Evolutionary conservation across 2,797 vertebrate species (phyloP).

Genomic region (Hyperoplus lanceolatus): DNA sequence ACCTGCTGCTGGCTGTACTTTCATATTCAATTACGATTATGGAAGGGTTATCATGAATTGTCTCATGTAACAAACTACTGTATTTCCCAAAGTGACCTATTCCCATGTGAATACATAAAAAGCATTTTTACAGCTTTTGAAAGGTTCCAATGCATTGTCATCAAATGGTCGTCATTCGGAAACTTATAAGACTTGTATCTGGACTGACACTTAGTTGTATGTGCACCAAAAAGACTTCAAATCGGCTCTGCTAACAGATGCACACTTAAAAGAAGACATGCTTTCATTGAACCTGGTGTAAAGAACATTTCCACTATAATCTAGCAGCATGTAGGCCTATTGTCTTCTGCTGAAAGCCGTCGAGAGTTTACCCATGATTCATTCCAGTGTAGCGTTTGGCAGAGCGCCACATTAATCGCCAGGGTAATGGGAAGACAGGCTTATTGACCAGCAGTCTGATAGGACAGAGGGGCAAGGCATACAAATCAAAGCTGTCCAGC

Average conservation of each 20-base stretch:
- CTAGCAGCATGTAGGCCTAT: background rate
- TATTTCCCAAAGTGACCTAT: background rate
- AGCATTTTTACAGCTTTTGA: background rate
- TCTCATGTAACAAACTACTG: background rate
- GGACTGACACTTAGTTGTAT: background rate
- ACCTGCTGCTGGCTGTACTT: background rate
- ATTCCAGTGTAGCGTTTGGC: slow-evolving; percentile 61
- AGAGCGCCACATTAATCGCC: slow-evolving; percentile 68
- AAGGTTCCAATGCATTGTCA: background rate
- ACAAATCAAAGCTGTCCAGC: slow-evolving; percentile 78
- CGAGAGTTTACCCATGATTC: slow-evolving; percentile 44
- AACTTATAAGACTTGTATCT: background rate
- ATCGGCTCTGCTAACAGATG: background rate
- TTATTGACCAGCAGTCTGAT: slow-evolving; percentile 76
- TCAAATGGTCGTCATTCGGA: background rate
- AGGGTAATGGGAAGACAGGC: slow-evolving; percentile 74
- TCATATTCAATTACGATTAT: background rate
- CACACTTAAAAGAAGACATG: slow-evolving; percentile 5
- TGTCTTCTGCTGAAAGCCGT: slow-evolving; percentile 24
- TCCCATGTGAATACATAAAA: background rate
- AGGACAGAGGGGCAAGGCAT: slow-evolving; percentile 71
- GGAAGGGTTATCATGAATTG: background rate
- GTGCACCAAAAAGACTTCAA: background rate
- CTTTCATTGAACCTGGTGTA: background rate
- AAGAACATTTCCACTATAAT: slow-evolving; percentile 11